Percentiles rank a stretch among this genome's conserved stretches.
Evolutionary conservation across 2,888 invertebrate species (phyloP).

Genomic region (Venustoraphidia nigricollis): DNA sequence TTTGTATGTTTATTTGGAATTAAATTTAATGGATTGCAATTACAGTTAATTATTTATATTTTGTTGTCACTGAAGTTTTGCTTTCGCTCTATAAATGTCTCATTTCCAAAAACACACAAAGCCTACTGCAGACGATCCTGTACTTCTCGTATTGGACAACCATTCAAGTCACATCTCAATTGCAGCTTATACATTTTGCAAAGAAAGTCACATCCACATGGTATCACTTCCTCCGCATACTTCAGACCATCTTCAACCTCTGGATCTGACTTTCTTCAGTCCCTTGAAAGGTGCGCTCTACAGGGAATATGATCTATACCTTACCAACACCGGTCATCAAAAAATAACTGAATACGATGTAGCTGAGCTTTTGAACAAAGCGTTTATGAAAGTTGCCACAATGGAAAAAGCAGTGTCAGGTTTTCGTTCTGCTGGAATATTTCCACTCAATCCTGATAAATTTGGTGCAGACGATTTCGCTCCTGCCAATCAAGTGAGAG

Average conservation of each 20-base stretch:
- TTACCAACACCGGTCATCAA: too few species aligned
- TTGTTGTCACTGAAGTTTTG: too few species aligned
- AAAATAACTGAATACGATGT: too few species aligned
- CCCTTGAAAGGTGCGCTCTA: constrained; percentile 4
- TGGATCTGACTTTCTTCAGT: not conserved
- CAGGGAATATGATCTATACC: too few species aligned
- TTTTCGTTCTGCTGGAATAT: not conserved
- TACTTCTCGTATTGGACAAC: not conserved
- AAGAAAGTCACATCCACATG: constrained; percentile 4
- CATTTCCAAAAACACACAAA: constrained; percentile 6
- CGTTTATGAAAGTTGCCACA: too few species aligned
- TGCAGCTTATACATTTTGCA: constrained; percentile 3
- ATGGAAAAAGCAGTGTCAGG: too few species aligned
- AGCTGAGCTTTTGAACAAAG: not conserved
- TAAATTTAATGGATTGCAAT: too few species aligned
- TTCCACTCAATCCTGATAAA: not conserved
- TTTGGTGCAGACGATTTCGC: not conserved
- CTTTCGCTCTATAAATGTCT: too few species aligned
- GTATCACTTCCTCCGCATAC: constrained; percentile 6
- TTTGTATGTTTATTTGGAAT: too few species aligned
- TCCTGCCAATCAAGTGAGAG: too few species aligned
- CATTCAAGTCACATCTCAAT: constrained; percentile 3
- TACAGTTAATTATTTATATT: too few species aligned
- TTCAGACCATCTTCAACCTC: constrained; percentile 1
- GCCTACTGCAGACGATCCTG: too few species aligned